These are phyloP conservation scores for Alfaro cultratus DNA, from an alignment of 2,797 vertebrate genomes.

Conservation along the genomic window DNA sequence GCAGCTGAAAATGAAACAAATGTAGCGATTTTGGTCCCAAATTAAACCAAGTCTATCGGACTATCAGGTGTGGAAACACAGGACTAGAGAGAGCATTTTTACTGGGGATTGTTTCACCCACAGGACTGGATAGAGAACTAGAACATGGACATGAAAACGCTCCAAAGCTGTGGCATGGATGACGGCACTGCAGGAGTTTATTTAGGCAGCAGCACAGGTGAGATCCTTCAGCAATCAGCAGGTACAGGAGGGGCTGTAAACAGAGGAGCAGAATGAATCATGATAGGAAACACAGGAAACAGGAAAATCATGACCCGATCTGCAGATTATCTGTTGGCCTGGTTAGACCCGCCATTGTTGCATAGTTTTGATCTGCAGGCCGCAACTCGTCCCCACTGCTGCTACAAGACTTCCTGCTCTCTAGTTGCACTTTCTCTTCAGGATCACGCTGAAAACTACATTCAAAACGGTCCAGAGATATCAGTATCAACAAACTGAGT, in stretches of 20 bases:
- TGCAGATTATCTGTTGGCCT: not conserved
- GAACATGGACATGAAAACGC: not conserved
- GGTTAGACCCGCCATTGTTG: not conserved
- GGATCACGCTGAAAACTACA: not conserved
- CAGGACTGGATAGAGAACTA: too few species aligned
- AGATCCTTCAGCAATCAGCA: not conserved
- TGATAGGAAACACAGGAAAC: not conserved
- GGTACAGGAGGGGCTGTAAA: not conserved
- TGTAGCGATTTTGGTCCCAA: too few species aligned
- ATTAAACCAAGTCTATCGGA: too few species aligned
- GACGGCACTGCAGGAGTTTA: not conserved
- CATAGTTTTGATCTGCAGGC: not conserved
- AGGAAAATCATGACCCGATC: not conserved
- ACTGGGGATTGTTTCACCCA: too few species aligned
- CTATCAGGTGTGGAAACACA: too few species aligned
- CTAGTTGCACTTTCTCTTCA: not conserved
- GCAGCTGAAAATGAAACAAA: too few species aligned
- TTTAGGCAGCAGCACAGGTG: not conserved
- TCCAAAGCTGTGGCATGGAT: not conserved
- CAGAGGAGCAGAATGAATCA: not conserved
- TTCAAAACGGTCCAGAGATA: not conserved
- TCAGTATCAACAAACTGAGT: not conserved
- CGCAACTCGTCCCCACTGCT: not conserved
- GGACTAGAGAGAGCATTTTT: too few species aligned
- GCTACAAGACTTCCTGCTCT: not conserved